phyloP scores from a whole-genome alignment of 2,113 vertebrate genomes.

The Vanacampus margaritifer region DNA sequence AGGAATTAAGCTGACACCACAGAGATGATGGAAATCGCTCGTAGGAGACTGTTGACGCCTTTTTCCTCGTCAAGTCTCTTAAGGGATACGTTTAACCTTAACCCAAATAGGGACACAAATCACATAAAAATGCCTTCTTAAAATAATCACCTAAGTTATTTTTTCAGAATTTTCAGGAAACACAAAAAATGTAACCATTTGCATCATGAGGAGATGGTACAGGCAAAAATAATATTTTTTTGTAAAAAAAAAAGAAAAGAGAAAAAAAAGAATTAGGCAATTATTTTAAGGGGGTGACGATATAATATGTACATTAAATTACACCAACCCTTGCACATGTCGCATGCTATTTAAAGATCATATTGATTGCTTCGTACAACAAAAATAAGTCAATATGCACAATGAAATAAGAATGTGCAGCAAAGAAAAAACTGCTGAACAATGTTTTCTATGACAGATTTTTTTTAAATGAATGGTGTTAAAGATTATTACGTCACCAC shows the following conservation, averaged over 20 bases:
- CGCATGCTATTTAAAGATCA: neutral
- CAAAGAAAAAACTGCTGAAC: neutral
- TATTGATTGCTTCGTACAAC: neutral
- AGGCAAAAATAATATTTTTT: too few species aligned
- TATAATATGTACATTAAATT: neutral
- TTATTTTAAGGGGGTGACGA: too few species aligned
- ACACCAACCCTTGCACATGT: neutral
- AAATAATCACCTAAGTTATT: too few species aligned
- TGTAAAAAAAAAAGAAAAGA: too few species aligned
- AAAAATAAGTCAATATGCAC: too few species aligned
- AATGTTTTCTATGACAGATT: slow-evolving; percentile 9
- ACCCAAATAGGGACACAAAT: neutral
- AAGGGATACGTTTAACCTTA: neutral
- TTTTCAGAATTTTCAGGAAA: too few species aligned
- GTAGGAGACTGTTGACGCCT: neutral
- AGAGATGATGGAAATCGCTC: neutral
- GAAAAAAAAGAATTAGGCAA: too few species aligned
- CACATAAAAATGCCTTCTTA: too few species aligned
- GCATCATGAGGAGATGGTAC: too few species aligned
- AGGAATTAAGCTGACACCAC: neutral
- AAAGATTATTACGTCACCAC: neutral
- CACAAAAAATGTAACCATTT: too few species aligned
- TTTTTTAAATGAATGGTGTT: neutral
- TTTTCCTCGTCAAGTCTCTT: neutral
- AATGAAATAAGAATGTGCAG: too few species aligned